These are phyloP conservation scores for Chionomys nivalis DNA, from an alignment of 2,113 vertebrate genomes.

Conservation along the genomic window DNA sequence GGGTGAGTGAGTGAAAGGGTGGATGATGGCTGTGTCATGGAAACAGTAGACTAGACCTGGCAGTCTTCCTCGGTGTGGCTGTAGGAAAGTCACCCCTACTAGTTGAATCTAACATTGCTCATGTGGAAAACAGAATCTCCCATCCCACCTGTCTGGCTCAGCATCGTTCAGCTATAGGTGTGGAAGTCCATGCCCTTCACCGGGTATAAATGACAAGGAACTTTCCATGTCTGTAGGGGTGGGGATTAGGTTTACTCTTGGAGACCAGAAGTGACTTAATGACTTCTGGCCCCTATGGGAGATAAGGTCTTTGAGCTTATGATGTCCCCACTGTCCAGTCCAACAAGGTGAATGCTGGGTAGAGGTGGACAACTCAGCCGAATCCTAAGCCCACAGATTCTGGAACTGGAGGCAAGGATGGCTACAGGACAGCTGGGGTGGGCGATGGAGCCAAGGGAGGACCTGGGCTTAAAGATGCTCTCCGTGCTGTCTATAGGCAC, in stretches of 20 bases:
- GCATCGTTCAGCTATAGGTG: background rate
- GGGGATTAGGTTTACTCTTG: background rate
- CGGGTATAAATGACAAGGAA: background rate
- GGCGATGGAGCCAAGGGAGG: background rate
- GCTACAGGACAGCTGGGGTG: background rate
- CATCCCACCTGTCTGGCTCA: background rate
- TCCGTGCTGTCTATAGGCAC: fast-evolving
- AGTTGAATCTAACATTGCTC: background rate
- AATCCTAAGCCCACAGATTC: fast-evolving
- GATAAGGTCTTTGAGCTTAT: background rate
- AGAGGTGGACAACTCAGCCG: too few relatives aligned
- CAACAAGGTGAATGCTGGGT: fast-evolving
- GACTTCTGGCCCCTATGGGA: background rate
- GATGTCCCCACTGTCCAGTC: fast-evolving
- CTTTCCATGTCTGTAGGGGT: background rate
- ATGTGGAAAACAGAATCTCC: background rate
- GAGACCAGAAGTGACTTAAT: background rate
- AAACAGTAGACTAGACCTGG: background rate
- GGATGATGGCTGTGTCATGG: too few relatives aligned
- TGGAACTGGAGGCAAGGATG: background rate
- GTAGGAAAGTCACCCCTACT: background rate
- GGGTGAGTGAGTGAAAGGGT: too few relatives aligned
- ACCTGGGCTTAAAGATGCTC: background rate
- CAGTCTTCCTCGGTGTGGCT: background rate
- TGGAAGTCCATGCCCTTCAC: fast-evolving